Base-by-base conservation (phyloP, 1,140 invertebrate species). In the Antheraea mylitta region DNA sequence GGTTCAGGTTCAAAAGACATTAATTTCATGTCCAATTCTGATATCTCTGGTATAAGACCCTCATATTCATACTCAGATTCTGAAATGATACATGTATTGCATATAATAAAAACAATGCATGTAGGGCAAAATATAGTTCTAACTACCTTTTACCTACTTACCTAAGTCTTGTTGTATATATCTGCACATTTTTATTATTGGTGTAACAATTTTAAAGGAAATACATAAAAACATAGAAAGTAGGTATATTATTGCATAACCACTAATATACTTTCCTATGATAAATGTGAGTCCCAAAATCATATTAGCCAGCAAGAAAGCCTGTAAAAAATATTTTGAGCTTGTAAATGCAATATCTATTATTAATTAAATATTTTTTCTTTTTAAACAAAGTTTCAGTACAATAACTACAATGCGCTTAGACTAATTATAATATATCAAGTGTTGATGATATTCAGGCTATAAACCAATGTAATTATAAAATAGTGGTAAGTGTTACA, bases 41-140 rank as follows among this genome's bases (percentile, higher is more conserved):
- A 83, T 64, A 79, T 77, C 64, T 89, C 87, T 64, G 89, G 89
- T 42, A 91, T 82, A 8, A 91, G 79, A 45, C 80, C 86, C 72
- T 91, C 89, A 62, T 88, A 74, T 76, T 91, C 89, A 68, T 76
- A 70, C 68, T 91, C 89, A 64, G 86, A 89, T 69, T 91, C 89
- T 91, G 73, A 64, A 83, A 81, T 45, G 64, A 30, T 30, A 16
- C 9, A 8, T 9, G 30, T 61, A 61, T 61, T 7, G 4, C 22
- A 30, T 30, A 61, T 7, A 42, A n/a, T 53, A 13, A 16, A 53
- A 53, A 6, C 45, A 53, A 9, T 53, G 45, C 11, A 53, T n/a
- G 11, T 42, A 42, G 7, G 11, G 38, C 1, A 7, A 1, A 53
- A 53, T 53, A 53, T 16, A 10, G 7, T 42, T 42, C 0, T 9